Evolutionary conservation across 1,140 invertebrate species (phyloP).

Genomic region (Eufriesea mexicana): DNA sequence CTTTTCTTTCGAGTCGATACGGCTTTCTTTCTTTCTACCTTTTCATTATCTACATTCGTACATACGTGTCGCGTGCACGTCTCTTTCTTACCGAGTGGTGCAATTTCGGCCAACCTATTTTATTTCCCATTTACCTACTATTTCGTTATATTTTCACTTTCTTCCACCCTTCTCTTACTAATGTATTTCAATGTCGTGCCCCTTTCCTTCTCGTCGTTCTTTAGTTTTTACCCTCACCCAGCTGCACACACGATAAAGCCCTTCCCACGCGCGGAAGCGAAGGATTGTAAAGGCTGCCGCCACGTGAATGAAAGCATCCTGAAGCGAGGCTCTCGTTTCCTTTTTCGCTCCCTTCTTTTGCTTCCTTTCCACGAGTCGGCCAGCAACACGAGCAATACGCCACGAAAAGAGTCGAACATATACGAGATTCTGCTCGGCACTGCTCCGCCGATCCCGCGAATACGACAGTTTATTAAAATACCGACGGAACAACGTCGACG

Average conservation of each 20-base stretch:
- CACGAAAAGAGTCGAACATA: neutral
- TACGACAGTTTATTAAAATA: neutral
- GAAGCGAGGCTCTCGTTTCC: constrained; percentile 46
- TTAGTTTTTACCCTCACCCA: constrained; percentile 21
- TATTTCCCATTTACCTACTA: neutral
- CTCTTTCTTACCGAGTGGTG: no score
- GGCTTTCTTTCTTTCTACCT: neutral
- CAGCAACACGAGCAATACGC: neutral
- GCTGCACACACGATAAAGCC: constrained; percentile 21
- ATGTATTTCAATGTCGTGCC: neutral
- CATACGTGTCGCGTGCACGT: no score
- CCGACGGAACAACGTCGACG: neutral
- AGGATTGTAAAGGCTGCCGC: constrained; percentile 61
- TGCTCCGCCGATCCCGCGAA: neutral
- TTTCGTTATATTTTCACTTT: neutral
- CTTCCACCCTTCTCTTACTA: neutral
- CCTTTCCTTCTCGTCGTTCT: neutral
- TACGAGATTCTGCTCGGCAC: neutral
- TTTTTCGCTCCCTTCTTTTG: constrained; percentile 21
- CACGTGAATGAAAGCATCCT: constrained; percentile 65
- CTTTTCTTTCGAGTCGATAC: neutral
- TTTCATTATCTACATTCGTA: no score
- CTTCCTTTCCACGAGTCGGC: constrained; percentile 8
- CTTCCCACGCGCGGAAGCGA: constrained; percentile 54
- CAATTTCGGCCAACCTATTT: no score